Evolutionary conservation across 1,140 invertebrate species (phyloP), one percentile per base, ranked within the genome.

Genomic region (Onthophagus taurus): DNA sequence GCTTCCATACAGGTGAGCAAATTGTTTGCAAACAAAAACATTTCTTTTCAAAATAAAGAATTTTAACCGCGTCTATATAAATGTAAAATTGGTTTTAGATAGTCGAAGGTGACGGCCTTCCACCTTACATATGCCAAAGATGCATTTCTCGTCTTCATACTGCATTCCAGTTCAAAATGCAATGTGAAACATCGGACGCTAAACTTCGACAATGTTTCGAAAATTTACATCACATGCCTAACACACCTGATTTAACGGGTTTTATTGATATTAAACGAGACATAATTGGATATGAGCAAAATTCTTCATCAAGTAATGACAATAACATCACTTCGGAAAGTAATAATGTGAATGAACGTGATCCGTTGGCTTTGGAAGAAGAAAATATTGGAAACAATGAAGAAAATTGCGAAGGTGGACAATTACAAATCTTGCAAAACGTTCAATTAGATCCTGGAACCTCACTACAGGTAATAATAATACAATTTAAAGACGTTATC

Each of bases 91-190:
- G 51, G 31, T 42, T 66, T 64, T 2, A 80, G 77, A 70, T 80
- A 36, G 60, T 68, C 42, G 70, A 69, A 60, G 70, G 69, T 33
- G 78, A 80, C 63, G 76, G 76, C n/a, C 50, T 80, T 20, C 77
- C 78, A 1, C 66, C 74, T 17, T 72, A 73, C 44, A 76, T 80
- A 34, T 80, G 78, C 42, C 77, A 75, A 43, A 77, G 77, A 49
- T 80, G 78, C 50, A 67, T 78, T 3, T 76, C 77, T 29, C 70
- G 75, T 31, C 52, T 80, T 19, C 76, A 77, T 16, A 67, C 77
- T 9, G 76, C 78, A 8, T 80, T 75, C 56, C 76, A 80, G 52
- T 80, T 80, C 44, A 79, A 79, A 58, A 74, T 76, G 47, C 72
- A 76, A 45, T 79, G 74, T 55, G 76, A 80, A 57, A 74, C 68